Evolutionary conservation across 2,113 vertebrate species (phyloP).

Genomic region (Apus apus): DNA sequence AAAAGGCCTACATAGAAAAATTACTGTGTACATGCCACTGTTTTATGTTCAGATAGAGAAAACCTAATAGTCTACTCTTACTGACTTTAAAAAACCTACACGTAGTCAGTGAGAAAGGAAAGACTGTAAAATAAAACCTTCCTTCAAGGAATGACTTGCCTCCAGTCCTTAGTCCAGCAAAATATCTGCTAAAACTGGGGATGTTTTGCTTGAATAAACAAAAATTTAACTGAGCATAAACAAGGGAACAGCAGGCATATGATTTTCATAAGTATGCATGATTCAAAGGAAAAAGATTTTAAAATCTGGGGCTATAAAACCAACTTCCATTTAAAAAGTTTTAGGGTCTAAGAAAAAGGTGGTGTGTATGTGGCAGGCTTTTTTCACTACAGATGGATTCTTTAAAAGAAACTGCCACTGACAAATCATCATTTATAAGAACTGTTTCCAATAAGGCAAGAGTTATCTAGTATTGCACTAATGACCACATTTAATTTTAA

Average conservation of each 20-base stretch:
- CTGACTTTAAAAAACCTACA: not conserved
- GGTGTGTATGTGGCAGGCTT: not conserved
- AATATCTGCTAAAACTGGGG: not conserved
- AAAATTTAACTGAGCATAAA: slow-evolving; percentile 22
- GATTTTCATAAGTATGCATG: not conserved
- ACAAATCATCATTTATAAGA: not conserved
- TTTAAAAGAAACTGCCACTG: not conserved
- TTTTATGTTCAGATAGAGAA: not conserved
- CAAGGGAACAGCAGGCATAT: not conserved
- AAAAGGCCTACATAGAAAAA: not conserved
- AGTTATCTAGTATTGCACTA: not conserved
- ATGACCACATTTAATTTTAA: slow-evolving; percentile 11
- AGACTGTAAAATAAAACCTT: not conserved
- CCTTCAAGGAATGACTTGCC: not conserved
- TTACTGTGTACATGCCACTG: not conserved
- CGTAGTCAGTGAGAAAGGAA: not conserved
- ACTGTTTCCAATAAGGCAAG: not conserved
- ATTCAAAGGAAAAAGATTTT: not conserved
- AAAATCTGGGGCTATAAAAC: not conserved
- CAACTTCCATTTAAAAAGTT: not conserved
- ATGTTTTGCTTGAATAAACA: slow-evolving; percentile 6
- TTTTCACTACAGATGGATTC: not conserved
- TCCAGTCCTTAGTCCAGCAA: not conserved
- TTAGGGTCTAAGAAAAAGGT: not conserved
- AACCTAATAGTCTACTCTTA: not conserved